phyloP scores from a whole-genome alignment of 1,140 invertebrate species.

The Monochamus saltuarius region DNA sequence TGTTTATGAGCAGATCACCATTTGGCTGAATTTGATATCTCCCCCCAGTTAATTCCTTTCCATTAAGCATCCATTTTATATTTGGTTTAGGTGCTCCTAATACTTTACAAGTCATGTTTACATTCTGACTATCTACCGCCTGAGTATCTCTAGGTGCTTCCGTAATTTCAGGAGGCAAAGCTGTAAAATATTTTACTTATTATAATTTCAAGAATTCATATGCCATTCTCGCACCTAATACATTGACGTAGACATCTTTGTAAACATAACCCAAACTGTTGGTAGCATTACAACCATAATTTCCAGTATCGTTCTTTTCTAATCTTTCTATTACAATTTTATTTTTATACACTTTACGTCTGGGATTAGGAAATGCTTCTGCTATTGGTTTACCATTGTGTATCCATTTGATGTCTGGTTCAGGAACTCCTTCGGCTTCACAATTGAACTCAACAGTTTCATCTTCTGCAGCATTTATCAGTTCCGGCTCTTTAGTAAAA shows the following conservation, averaged over 20 bases:
- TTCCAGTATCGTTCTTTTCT: conserved; percentile 88
- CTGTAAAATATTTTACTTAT: conserved; percentile 53
- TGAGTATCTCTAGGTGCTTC: conserved; percentile 76
- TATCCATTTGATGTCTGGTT: conserved; percentile 93
- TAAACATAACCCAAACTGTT: conserved; percentile 98
- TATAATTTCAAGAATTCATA: conserved; percentile 5
- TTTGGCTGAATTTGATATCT: conserved; percentile 69
- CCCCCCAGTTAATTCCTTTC: conserved; percentile 81
- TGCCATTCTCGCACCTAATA: conserved; percentile 66
- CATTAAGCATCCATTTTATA: conserved; percentile 90
- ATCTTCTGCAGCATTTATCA: conserved; percentile 86
- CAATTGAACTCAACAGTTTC: conserved; percentile 87
- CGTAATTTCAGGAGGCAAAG: conserved; percentile 87
- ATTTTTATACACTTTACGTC: conserved; percentile 68
- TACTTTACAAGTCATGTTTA: conserved; percentile 87
- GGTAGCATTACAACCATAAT: conserved; percentile 98
- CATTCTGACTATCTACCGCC: conserved; percentile 80
- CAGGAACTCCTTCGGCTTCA: conserved; percentile 82
- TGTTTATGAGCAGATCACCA: conserved; percentile 83
- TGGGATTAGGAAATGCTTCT: conserved; percentile 72
- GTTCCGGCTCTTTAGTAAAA: conserved; percentile 89
- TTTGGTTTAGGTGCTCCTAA: conserved; percentile 93
- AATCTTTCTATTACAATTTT: conserved; percentile 82
- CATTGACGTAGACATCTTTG: conserved; percentile 97
- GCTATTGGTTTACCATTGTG: conserved; percentile 90